A percentile compares a stretch with the other conserved stretches of the same genome.
Conservation (phyloP, 2,888 invertebrate genomes). For the Apodemia hepburni region DNA sequence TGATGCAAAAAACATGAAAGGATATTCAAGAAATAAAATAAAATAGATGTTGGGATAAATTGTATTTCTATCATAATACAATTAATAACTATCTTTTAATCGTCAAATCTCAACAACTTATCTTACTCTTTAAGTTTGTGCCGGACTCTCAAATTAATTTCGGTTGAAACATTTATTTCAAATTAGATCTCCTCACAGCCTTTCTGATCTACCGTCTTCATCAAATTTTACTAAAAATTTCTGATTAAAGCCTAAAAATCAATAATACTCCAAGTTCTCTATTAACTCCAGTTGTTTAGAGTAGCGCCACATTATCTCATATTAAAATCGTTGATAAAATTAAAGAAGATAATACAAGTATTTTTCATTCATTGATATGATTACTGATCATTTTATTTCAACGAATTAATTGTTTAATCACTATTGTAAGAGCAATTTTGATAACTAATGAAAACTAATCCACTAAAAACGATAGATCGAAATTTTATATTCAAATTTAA, state of each 20-base stretch:
- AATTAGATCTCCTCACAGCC: constrained; percentile 48
- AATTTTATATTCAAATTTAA: no score
- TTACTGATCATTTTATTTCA: no score
- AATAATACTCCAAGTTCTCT: constrained; percentile 29
- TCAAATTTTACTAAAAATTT: constrained; percentile 30
- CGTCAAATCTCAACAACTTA: constrained; percentile 70
- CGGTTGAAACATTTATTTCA: constrained; percentile 34
- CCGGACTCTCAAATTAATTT: constrained; percentile 47
- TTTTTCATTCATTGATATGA: no score
- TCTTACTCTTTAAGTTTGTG: constrained; percentile 66
- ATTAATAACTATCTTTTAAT: constrained; percentile 56
- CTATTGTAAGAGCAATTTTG: no score
- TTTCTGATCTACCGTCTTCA: constrained; percentile 36
- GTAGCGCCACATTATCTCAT: constrained; percentile 11
- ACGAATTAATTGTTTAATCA: no score
- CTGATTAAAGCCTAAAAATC: constrained; percentile 32
- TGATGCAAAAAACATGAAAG: background rate
- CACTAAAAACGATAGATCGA: no score
- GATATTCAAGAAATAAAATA: constrained; percentile 23
- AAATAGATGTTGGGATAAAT: constrained; percentile 61
- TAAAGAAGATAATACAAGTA: no score
- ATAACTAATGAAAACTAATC: no score
- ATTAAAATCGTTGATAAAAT: no score
- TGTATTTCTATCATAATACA: constrained; percentile 73
- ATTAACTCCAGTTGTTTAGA: constrained; percentile 18